Conservation (phyloP, 2,797 vertebrate genomes). For the Myripristis jacobus region DNA sequence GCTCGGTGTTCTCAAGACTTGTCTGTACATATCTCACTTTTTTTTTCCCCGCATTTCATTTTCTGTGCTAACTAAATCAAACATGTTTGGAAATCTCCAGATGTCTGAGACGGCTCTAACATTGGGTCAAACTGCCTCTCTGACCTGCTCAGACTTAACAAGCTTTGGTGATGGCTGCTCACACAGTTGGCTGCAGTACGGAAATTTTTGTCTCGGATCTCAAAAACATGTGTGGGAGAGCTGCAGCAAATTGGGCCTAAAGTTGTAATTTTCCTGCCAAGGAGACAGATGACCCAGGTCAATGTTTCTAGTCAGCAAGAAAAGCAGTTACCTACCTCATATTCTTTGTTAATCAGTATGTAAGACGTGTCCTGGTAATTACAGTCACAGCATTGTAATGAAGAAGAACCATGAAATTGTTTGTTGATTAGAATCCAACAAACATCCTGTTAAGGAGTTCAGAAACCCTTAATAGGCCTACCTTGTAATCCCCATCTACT, state of each 20-base stretch:
- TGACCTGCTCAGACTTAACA: background rate
- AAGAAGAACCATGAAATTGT: conserved; percentile 16
- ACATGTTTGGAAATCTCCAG: background rate
- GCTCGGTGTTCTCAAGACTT: conserved; percentile 2
- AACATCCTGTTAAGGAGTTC: conserved; percentile 21
- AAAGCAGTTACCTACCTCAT: background rate
- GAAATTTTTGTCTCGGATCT: too few species aligned
- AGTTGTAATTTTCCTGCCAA: too few species aligned
- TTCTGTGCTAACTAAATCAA: too few species aligned
- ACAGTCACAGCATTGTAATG: conserved; percentile 17
- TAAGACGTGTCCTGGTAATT: conserved; percentile 19
- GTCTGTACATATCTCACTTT: too few species aligned
- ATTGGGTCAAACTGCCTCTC: conserved; percentile 1
- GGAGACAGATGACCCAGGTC: too few species aligned
- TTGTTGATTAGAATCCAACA: conserved; percentile 21
- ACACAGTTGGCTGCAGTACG: too few species aligned
- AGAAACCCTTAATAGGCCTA: conserved; percentile 8
- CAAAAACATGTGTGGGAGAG: too few species aligned
- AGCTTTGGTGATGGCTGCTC: background rate
- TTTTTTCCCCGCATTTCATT: too few species aligned
- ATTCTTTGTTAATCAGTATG: background rate
- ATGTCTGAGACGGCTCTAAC: background rate
- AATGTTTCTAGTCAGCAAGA: background rate
- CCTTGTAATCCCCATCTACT: conserved; percentile 35
- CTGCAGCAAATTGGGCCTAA: too few species aligned